phyloP scores from a whole-genome alignment of 2,113 vertebrate genomes.

The Fregata magnificens region DNA sequence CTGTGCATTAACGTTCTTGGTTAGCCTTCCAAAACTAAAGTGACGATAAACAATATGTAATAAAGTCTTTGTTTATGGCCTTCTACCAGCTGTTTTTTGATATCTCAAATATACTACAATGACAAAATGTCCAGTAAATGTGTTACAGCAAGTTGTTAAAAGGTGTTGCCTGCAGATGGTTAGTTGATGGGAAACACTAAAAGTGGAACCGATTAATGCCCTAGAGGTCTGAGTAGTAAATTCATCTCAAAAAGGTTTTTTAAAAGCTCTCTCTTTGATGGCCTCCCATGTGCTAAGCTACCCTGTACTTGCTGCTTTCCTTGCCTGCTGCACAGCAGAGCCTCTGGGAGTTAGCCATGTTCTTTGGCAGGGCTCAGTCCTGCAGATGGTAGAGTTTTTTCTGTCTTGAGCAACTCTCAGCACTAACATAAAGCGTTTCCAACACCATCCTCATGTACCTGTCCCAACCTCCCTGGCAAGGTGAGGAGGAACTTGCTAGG shows the following conservation, averaged over 20 bases:
- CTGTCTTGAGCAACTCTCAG: neutral
- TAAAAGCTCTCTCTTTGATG: conserved; percentile 28
- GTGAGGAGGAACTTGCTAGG: neutral
- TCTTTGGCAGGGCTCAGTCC: neutral
- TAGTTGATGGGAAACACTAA: conserved; percentile 73
- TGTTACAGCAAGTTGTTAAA: conserved; percentile 70
- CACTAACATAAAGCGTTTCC: neutral
- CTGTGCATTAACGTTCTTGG: conserved; percentile 22
- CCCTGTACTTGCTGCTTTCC: neutral
- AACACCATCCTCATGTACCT: neutral
- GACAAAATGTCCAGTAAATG: conserved; percentile 79
- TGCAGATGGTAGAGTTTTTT: neutral
- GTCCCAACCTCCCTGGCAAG: neutral
- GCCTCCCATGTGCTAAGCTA: neutral
- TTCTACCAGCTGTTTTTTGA: conserved; percentile 75
- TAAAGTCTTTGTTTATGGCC: conserved; percentile 72
- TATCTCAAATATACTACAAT: conserved; percentile 70
- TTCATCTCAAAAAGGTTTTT: conserved; percentile 55
- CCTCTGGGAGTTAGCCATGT: neutral
- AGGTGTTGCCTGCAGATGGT: conserved; percentile 75
- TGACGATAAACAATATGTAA: conserved; percentile 69
- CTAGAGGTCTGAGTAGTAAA: conserved; percentile 64
- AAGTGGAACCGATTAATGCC: conserved; percentile 61
- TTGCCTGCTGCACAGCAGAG: neutral
- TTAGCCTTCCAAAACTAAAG: conserved; percentile 65